phyloP scores from a whole-genome alignment of 2,797 vertebrate genomes.

The Tinamus major region DNA sequence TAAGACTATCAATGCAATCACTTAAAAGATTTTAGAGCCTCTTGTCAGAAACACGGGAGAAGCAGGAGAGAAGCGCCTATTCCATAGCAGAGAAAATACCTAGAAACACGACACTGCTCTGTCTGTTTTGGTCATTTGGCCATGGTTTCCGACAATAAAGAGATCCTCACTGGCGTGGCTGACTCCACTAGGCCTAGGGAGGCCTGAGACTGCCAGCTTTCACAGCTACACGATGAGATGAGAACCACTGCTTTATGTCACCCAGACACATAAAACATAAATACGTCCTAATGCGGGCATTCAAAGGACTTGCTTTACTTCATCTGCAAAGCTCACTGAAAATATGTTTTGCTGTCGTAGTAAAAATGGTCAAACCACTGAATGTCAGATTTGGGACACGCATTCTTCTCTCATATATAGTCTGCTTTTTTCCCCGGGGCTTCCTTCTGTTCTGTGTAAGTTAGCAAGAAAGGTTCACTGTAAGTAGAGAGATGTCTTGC shows the following conservation, averaged over 20 bases:
- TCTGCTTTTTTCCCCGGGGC: background rate
- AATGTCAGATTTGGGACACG: background rate
- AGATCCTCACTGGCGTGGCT: constrained; percentile 9
- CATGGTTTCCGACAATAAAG: constrained; percentile 12
- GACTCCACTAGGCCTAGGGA: constrained; percentile 18
- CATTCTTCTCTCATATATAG: background rate
- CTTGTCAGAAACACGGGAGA: background rate
- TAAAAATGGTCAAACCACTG: background rate
- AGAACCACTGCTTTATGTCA: constrained; percentile 17
- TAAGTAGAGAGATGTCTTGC: background rate
- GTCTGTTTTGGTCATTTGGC: constrained; percentile 2
- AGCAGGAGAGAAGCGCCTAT: background rate
- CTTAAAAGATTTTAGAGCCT: background rate
- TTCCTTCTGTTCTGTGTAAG: background rate
- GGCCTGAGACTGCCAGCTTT: background rate
- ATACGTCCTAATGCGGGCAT: constrained; percentile 16
- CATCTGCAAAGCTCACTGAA: constrained; percentile 8
- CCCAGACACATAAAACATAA: constrained; percentile 28
- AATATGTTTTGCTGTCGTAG: background rate
- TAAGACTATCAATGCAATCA: background rate
- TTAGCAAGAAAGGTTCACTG: background rate
- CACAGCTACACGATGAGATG: constrained; percentile 29
- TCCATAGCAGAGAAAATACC: background rate
- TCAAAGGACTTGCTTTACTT: constrained; percentile 11
- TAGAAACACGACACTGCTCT: background rate